Evolutionary conservation across 92 coral and sea anemone genomes (phyloP).

Genomic region (Siderastrea siderea): DNA sequence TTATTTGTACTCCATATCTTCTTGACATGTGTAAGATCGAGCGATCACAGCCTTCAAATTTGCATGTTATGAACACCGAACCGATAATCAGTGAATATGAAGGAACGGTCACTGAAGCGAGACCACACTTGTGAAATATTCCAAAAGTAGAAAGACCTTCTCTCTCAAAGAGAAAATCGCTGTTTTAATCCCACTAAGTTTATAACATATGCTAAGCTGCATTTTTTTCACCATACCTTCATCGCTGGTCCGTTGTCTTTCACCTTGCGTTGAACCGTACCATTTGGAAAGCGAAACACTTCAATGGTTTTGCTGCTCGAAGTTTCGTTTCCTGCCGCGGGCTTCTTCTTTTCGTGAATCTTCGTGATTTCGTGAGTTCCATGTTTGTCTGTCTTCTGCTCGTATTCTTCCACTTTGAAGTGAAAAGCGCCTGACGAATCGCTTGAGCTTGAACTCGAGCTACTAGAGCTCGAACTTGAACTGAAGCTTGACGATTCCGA

Average conservation of each 20-base stretch:
- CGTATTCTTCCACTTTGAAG: conserved; percentile 36
- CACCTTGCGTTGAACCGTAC: conserved; percentile 44
- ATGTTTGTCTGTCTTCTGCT: conserved; percentile 28
- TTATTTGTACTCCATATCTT: too few species aligned
- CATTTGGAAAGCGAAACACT: conserved; percentile 49
- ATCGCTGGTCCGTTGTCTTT: conserved; percentile 33
- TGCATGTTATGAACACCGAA: too few species aligned
- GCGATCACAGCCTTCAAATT: too few species aligned
- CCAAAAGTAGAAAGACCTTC: background rate
- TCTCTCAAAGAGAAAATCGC: background rate
- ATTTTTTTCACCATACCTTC: conserved; percentile 10
- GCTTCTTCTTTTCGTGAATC: conserved; percentile 38
- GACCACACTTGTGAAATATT: background rate
- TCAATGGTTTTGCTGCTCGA: conserved; percentile 38
- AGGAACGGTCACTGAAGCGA: too few species aligned
- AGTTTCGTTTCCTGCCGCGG: conserved; percentile 37
- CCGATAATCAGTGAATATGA: too few species aligned
- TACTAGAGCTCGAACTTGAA: background rate
- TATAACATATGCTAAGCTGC: background rate
- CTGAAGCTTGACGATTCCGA: conserved; percentile 26
- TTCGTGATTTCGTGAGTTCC: conserved; percentile 44
- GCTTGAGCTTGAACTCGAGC: conserved; percentile 11
- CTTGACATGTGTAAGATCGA: too few species aligned
- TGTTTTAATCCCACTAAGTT: background rate
- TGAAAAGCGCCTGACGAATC: conserved; percentile 29